These are phyloP conservation scores for Cerceris rybyensis DNA, from an alignment of 2,888 invertebrate genomes.

Conservation along the genomic window DNA sequence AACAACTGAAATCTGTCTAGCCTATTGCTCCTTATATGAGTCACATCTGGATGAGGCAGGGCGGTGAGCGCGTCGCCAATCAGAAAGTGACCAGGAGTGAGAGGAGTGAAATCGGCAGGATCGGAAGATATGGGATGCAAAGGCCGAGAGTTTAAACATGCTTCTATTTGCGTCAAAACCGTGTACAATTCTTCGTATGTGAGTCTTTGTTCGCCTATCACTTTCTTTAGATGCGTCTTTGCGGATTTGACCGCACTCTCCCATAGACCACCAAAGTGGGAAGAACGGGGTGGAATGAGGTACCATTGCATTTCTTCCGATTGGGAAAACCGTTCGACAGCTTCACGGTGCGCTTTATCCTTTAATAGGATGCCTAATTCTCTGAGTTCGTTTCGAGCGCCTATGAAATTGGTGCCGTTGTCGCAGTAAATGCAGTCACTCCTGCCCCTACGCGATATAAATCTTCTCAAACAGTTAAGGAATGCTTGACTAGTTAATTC, in stretches of 20 bases:
- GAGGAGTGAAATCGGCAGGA: conserved; percentile 2
- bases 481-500: conserved; percentile 29
- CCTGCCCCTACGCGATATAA: not conserved
- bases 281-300: not conserved
- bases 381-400: not conserved
- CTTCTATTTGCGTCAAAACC: conserved; percentile 3
- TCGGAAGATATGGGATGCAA: conserved; percentile 1
- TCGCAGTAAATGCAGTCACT: not conserved
- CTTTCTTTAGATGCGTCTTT: not conserved
- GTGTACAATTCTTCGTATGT: conserved; percentile 8
- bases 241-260: not conserved
- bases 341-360: not conserved
- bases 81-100: conserved; percentile 27
- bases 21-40: no score
- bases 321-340: not conserved
- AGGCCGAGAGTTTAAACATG: conserved; percentile 7
- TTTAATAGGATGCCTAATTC: not conserved
- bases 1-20: no score
- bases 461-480: conserved; percentile 32
- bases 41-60: not conserved
- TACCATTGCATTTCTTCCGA: not conserved
- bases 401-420: conserved; percentile 4
- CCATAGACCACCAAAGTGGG: conserved; percentile 8
- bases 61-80: conserved; percentile 7
- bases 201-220: not conserved